Evolutionary conservation across 37 sponge, comb jelly and placozoan species (phyloP), one percentile per base, ranked within the genome.

Genomic region (Eunapius fragilis): DNA sequence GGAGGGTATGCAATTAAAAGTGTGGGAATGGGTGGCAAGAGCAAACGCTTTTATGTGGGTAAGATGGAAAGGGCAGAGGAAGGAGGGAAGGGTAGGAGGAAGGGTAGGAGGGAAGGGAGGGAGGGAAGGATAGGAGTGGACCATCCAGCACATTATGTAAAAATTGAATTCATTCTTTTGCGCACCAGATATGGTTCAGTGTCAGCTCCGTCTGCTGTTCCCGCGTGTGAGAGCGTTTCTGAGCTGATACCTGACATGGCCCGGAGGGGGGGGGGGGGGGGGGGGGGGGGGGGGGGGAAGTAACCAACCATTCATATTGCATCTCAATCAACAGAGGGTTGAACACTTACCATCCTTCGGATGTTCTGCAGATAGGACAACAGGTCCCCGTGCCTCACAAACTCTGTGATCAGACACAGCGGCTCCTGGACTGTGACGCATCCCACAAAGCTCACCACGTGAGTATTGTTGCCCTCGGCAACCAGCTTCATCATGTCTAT

Each of bases 401-500:
- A 90, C 91, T 93, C 94, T 27, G 76, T 82, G 81, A 93, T 76
- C 69, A 93, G 91, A 75, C 81, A 90, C 35, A 93, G 82, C 2
- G 93, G 93, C 78, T 93, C 91, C 76, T 86, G 87, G 47, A 87
- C 37, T 17, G 94, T 90, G 25, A 87, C 87, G 84, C 94, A 93
- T 24, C 91, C 94, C n/a, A 93, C 19, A 82, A 93, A 50, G 48
- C 74, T 41, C 37, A 93, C 91, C 81, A 93, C 87, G 81, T 93
- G 85, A 3, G 88, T 72, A 48, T 90, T 90, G 50, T 87, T 71
- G 9, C 91, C 91, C 48, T 82, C 84, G 0, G 87, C 31, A 13
- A 93, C 82, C 30, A 70, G 80, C 81, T 93, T 93, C 94, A 93
- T 90, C 91, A 90, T 76, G 23, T 84, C 88, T 31, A 93, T 90